A percentile compares a stretch with the other conserved stretches of the same genome.
These are phyloP conservation scores for Coenonympha arcania DNA, from an alignment of 2,888 invertebrate species.

Conservation along the genomic window DNA sequence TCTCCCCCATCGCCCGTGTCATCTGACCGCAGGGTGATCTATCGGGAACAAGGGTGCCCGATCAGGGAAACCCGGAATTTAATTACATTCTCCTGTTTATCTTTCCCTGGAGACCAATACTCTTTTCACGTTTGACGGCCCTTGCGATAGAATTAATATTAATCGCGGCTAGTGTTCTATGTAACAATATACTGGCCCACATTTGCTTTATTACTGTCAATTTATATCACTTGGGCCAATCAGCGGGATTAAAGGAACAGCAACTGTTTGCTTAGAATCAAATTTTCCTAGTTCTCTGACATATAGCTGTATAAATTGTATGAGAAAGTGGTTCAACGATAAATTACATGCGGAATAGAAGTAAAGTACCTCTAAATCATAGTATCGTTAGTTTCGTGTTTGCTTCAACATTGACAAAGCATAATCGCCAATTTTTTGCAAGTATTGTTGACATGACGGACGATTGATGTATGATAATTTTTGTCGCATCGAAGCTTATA, in stretches of 20 bases:
- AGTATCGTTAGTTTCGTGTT: background rate
- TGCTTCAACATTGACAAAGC: background rate
- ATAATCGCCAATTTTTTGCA: constrained; percentile 4
- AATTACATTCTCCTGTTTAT: constrained; percentile 51
- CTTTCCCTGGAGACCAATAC: constrained; percentile 38
- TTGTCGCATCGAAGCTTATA: constrained; percentile 5
- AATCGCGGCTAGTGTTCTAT: constrained; percentile 23
- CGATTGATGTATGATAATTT: constrained; percentile 7
- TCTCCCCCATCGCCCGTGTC: constrained; percentile 44
- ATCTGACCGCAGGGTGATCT: constrained; percentile 36
- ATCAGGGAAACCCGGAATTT: constrained; percentile 46
- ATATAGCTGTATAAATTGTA: background rate
- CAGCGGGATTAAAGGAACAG: constrained; percentile 9
- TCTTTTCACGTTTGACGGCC: constrained; percentile 24
- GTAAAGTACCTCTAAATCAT: constrained; percentile 7
- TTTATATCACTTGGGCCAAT: constrained; percentile 22
- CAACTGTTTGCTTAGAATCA: background rate
- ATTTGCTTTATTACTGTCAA: constrained; percentile 18
- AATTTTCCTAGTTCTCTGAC: background rate
- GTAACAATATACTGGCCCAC: constrained; percentile 15
- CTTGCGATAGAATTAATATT: constrained; percentile 27
- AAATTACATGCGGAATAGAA: background rate
- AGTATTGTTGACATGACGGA: background rate
- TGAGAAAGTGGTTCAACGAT: constrained; percentile 7
- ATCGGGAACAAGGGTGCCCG: constrained; percentile 33